Base-by-base conservation (phyloP, 1,140 invertebrate genomes). In the Solenopsis fugax region DNA sequence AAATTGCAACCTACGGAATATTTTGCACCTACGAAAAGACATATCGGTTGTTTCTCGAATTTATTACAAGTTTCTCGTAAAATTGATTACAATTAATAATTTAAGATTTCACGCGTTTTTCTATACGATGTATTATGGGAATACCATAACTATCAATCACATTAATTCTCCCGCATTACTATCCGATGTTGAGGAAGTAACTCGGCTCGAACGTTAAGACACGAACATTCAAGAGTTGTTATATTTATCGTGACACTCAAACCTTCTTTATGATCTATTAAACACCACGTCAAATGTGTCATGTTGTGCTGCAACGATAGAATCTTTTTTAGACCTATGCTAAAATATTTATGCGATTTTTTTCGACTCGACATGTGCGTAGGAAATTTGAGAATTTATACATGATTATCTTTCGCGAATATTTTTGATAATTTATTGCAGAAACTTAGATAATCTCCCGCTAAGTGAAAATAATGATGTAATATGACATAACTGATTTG, bases 191-290 rank as follows among this genome's bases (percentile, higher is more conserved):
- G 58, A 29, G 67, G 62, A 88, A 80, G 62, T 88, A 88, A 92
- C 93, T 89, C 89, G 86, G 86, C 76, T 87, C 52, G 85, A 89
- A 87, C 88, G 87, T 92, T 93, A 91, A 91, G 91, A 92, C 87
- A 86, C 78, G 82, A 86, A 82, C 72, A 87, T 87, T 82, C 91
- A 91, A 93, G 93, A 94, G 93, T 94, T 93, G 93, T 95, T 95
- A 94, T 95, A 95, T 95, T 95, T 95, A 95, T 94, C 94, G 94
- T 92, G 93, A 95, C 92, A 95, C 94, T 95, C 91, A 94, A 95
- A 93, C 93, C 92, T 86, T 88, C 89, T 95, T 95, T 95, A 95
- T 87, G 94, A 94, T 94, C 94, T 95, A 94, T 95, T 95, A 95
- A 95, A 93, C 89, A 94, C 92, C 93, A 88, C 92, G 93, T 93